Conservation (phyloP, 2,113 vertebrate species). For the Haplotaxodon microlepis region DNA sequence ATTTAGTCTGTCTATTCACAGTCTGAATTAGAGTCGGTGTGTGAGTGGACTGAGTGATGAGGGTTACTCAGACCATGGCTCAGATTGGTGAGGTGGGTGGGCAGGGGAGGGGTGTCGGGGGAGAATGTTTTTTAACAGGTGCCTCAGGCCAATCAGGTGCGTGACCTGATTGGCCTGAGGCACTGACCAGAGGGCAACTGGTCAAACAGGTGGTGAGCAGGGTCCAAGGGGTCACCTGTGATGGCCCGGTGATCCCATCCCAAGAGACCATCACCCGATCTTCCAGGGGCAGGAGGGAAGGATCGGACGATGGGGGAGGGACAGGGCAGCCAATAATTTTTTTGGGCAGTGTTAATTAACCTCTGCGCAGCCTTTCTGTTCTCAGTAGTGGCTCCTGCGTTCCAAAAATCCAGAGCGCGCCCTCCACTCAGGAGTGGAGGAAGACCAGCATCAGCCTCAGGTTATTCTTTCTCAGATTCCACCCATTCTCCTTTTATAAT, state of each 20-base stretch:
- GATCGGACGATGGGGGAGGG: background rate
- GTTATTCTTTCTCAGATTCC: background rate
- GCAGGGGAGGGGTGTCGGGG: background rate
- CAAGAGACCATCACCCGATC: background rate
- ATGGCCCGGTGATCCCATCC: background rate
- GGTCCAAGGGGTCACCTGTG: background rate
- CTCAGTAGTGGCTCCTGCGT: background rate
- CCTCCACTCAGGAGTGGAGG: background rate
- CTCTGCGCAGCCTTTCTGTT: background rate
- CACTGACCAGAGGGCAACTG: background rate
- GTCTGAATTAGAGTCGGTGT: background rate
- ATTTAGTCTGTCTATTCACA: background rate
- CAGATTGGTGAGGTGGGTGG: background rate
- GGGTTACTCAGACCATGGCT: background rate
- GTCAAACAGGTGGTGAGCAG: background rate
- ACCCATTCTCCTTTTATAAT: background rate
- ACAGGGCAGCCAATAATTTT: background rate
- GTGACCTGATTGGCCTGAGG: background rate
- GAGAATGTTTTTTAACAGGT: background rate
- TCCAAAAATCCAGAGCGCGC: fast-evolving
- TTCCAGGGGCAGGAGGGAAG: background rate
- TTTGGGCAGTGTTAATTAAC: background rate
- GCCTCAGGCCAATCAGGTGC: background rate
- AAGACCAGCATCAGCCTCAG: background rate
- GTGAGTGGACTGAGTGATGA: background rate